Percentiles rank a stretch among this genome's conserved stretches.
These are phyloP conservation scores for Drosophila longiperda DNA, from an alignment of 2,888 invertebrate genomes.

Conservation along the genomic window DNA sequence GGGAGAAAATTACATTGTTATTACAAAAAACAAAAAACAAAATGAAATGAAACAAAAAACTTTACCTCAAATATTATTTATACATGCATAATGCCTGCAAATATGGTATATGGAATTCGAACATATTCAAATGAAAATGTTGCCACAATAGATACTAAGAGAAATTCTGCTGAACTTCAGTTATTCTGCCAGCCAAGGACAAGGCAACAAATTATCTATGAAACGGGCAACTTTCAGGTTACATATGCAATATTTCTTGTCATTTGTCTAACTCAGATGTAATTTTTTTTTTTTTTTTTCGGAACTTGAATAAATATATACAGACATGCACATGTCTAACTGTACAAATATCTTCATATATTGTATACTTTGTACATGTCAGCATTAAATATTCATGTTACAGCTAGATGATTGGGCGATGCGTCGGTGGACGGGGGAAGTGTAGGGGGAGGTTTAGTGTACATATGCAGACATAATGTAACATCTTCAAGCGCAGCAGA, in stretches of 20 bases:
- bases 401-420: conserved; percentile 26
- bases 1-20: conserved; percentile 5
- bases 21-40: background rate
- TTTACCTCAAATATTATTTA: background rate
- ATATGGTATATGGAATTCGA: background rate
- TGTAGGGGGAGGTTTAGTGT: background rate
- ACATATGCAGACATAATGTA: conserved; percentile 43
- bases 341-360: conserved; percentile 40
- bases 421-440: too few relatives aligned
- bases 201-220: conserved; percentile 31
- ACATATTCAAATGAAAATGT: background rate
- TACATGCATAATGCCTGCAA: background rate
- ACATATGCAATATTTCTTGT: conserved; percentile 70
- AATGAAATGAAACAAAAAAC: too few relatives aligned
- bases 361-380: conserved; percentile 76
- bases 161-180: background rate
- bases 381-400: conserved; percentile 78
- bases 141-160: background rate
- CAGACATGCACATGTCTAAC: conserved; percentile 29
- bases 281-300: conserved; percentile 16
- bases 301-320: conserved; percentile 35
- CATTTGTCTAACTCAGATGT: conserved; percentile 55
- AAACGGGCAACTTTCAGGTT: conserved; percentile 56
- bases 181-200: conserved; percentile 1
- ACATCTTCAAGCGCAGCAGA: conserved; percentile 70